phyloP scores from a whole-genome alignment of 1,140 invertebrate species.

The Ruditapes philippinarum region DNA sequence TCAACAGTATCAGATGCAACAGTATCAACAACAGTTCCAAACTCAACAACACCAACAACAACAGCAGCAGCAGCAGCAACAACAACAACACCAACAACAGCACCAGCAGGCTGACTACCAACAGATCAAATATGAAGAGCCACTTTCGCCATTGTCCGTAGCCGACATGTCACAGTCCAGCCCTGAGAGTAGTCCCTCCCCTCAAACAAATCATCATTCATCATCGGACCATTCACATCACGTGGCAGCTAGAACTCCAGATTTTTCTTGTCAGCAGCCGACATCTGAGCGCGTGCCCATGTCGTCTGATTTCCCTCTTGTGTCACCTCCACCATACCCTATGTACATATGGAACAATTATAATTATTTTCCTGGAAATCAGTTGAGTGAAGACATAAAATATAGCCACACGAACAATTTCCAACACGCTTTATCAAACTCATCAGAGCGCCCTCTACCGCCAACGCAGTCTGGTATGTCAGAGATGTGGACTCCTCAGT shows the following conservation, averaged over 20 bases:
- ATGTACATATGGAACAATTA: slow-evolving; percentile 44
- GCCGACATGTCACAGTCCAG: slow-evolving; percentile 52
- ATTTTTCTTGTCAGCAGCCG: not conserved
- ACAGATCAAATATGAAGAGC: slow-evolving; percentile 25
- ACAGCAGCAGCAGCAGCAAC: not conserved
- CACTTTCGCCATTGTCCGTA: slow-evolving; percentile 34
- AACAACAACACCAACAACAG: not conserved
- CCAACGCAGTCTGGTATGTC: too few relatives aligned
- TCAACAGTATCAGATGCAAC: slow-evolving; percentile 7
- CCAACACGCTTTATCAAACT: not conserved
- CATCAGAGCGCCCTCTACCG: not conserved
- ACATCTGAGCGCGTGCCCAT: not conserved
- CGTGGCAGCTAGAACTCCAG: slow-evolving; percentile 7
- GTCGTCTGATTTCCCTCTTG: not conserved
- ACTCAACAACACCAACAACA: slow-evolving; percentile 2
- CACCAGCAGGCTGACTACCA: not conserved
- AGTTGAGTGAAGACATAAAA: slow-evolving; percentile 1
- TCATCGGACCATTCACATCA: not conserved
- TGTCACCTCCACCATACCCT: slow-evolving; percentile 52
- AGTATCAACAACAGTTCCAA: slow-evolving; percentile 16
- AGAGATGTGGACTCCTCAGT: too few relatives aligned
- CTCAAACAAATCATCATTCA: slow-evolving; percentile 5
- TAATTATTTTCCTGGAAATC: not conserved
- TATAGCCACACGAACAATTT: not conserved
- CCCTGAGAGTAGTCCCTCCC: slow-evolving; percentile 43